Percentiles rank a stretch among this genome's conserved stretches.
Evolutionary conservation across 1,140 invertebrate species (phyloP).

Genomic region (Metaphire vulgaris): DNA sequence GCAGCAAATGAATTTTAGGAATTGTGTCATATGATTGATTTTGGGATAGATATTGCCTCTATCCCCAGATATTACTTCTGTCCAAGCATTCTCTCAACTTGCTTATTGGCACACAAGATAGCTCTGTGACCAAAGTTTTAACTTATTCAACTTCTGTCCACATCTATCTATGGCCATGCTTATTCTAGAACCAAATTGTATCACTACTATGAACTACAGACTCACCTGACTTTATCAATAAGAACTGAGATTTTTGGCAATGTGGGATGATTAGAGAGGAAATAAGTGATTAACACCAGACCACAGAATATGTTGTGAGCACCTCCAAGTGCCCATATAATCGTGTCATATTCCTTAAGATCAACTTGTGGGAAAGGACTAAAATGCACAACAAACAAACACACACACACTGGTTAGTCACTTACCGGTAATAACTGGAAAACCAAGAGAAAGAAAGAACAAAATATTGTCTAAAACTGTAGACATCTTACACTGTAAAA

Average conservation of each 20-base stretch:
- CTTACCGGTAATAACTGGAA: not conserved
- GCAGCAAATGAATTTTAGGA: too few relatives aligned
- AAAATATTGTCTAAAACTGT: not conserved
- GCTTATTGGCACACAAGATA: too few relatives aligned
- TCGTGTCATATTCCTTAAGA: constrained; percentile 16
- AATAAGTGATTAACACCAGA: constrained; percentile 41
- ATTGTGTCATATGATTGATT: too few relatives aligned
- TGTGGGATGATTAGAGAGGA: constrained; percentile 44
- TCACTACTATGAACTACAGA: not conserved
- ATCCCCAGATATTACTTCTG: too few relatives aligned
- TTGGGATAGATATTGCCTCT: too few relatives aligned
- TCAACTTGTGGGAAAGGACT: constrained; percentile 5
- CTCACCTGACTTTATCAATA: constrained; percentile 1
- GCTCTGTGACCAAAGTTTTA: too few relatives aligned
- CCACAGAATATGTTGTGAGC: constrained; percentile 44
- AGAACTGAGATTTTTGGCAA: constrained; percentile 34
- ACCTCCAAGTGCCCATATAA: constrained; percentile 38
- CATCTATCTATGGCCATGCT: too few relatives aligned
- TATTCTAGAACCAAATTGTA: too few relatives aligned
- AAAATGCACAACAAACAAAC: not conserved
- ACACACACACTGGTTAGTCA: not conserved
- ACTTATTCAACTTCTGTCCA: too few relatives aligned
- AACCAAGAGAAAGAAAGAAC: not conserved
- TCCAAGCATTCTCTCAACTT: too few relatives aligned
- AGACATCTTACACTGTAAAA: not conserved